These are phyloP conservation scores for Hirtodrosophila confusa DNA, from an alignment of 2,888 invertebrate genomes.

Conservation along the genomic window DNA sequence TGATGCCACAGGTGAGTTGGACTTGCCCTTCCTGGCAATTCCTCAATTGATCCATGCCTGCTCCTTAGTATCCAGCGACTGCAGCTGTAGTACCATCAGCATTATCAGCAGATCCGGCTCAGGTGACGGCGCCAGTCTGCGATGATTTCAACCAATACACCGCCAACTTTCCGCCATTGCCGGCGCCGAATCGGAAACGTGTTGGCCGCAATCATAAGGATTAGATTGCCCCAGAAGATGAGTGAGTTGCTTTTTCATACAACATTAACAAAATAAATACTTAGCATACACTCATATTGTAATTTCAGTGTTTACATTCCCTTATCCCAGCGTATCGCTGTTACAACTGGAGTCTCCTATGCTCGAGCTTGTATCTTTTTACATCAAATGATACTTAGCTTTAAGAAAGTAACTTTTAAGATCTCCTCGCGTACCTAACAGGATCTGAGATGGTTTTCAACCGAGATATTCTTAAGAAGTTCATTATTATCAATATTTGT, in stretches of 20 bases:
- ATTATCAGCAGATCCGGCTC: background rate
- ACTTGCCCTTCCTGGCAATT: too few species aligned
- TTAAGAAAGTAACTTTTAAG: too few species aligned
- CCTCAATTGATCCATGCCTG: too few species aligned
- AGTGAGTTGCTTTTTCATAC: background rate
- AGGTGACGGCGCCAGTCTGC: constrained; percentile 16
- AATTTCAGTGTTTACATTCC: constrained; percentile 1
- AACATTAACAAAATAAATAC: background rate
- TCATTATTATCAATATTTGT: too few species aligned
- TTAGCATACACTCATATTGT: constrained; percentile 7
- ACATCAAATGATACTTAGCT: too few species aligned
- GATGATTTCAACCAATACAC: constrained; percentile 28
- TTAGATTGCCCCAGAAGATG: background rate
- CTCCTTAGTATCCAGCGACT: background rate
- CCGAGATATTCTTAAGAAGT: too few species aligned
- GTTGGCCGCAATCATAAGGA: background rate
- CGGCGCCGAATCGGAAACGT: constrained; percentile 47
- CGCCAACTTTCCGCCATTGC: constrained; percentile 52
- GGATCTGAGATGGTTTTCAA: too few species aligned
- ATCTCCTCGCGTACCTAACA: too few species aligned
- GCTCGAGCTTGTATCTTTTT: too few species aligned
- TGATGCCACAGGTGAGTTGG: constrained; percentile 16
- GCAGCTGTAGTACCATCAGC: background rate
- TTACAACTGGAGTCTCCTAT: too few species aligned
- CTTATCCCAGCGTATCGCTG: too few species aligned